A percentile compares a stretch with the other conserved stretches of the same genome.
phyloP scores from a whole-genome alignment of 2,888 invertebrate genomes.

The Pegoplata infirma region DNA sequence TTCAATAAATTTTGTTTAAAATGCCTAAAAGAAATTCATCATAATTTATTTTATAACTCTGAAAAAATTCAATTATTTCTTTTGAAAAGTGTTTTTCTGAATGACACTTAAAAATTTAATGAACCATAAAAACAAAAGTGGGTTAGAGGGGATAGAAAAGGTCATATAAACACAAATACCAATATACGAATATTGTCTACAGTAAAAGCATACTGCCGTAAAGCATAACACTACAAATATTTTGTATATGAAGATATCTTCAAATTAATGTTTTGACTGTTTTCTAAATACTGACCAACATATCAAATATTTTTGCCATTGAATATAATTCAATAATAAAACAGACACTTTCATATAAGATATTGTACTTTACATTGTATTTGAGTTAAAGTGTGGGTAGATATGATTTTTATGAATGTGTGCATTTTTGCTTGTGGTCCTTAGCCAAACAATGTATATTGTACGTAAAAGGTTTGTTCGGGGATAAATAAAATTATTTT shows the following conservation, averaged over 20 bases:
- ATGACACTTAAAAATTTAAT: constrained; percentile 42
- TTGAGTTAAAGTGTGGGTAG: neutral
- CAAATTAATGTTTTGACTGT: neutral
- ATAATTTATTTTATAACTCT: constrained; percentile 19
- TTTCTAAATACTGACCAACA: neutral
- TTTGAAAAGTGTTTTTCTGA: constrained; percentile 7
- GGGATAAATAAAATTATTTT: too few species aligned
- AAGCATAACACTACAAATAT: neutral
- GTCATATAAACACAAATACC: neutral
- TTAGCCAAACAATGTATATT: neutral
- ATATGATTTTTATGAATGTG: neutral
- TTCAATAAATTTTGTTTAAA: neutral
- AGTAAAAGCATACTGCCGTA: too few species aligned
- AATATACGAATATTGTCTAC: too few species aligned
- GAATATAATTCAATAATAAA: constrained; percentile 34
- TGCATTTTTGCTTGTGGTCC: neutral
- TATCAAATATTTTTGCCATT: neutral
- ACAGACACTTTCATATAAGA: constrained; percentile 9
- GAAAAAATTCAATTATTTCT: constrained; percentile 33
- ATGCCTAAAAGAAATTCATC: neutral
- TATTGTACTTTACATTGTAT: neutral
- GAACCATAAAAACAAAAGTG: constrained; percentile 30
- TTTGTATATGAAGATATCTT: too few species aligned
- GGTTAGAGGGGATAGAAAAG: neutral
- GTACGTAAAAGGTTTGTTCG: too few species aligned